A percentile compares a stretch with the other conserved stretches of the same genome.
Conservation (phyloP, 53 echinoderm and acorn worm genomes). For the Stichopus horrens region DNA sequence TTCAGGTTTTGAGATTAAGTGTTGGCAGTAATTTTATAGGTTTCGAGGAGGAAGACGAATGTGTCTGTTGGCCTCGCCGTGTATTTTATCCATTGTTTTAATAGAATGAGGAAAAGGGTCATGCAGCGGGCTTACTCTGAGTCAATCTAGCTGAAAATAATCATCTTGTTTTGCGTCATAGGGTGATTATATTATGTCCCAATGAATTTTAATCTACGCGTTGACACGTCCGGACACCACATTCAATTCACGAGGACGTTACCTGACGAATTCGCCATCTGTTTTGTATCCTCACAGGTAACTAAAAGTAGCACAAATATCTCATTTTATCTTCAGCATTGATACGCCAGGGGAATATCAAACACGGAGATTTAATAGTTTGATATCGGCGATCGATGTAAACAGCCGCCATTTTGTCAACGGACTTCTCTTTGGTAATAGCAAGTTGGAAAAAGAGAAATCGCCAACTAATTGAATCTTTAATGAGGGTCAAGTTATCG, state of each 20-base stretch:
- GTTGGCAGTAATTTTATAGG: too few relatives aligned
- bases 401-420: constrained; percentile 39
- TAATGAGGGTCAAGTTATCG: too few relatives aligned
- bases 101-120: too few relatives aligned
- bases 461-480: too few relatives aligned
- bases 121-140: too few relatives aligned
- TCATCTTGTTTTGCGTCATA: constrained; percentile 32
- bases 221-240: constrained; percentile 36
- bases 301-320: constrained; percentile 31
- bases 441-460: background rate
- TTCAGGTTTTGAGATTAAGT: too few relatives aligned
- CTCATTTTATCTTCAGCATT: constrained; percentile 8
- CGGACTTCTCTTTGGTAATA: background rate
- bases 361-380: constrained; percentile 18
- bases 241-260: constrained; percentile 19
- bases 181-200: constrained; percentile 35
- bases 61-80: too few relatives aligned
- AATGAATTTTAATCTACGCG: constrained; percentile 32
- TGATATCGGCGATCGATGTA: constrained; percentile 17
- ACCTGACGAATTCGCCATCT: constrained; percentile 25
- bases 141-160: constrained; percentile 21
- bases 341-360: constrained; percentile 24
- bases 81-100: too few relatives aligned
- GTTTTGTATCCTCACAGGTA: constrained; percentile 9
- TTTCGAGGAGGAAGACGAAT: too few relatives aligned